These are phyloP conservation scores for Drosophila sordidula DNA, from an alignment of 2,888 invertebrate species.

Conservation along the genomic window DNA sequence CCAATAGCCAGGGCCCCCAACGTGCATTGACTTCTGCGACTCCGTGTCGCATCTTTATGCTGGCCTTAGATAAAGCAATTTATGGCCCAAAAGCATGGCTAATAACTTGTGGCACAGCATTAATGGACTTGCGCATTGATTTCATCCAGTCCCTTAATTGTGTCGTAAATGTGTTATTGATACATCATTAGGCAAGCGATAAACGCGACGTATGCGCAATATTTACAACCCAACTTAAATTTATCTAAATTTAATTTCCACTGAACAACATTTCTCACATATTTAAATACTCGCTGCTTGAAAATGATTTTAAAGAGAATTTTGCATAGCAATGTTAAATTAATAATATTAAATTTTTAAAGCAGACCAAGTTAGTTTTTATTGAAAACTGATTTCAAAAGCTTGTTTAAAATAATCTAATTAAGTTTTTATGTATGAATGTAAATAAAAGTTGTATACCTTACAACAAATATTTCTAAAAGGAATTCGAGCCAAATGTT, in stretches of 20 bases:
- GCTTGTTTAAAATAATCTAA: constrained; percentile 39
- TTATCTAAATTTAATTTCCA: constrained; percentile 10
- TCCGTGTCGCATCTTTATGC: constrained; percentile 8
- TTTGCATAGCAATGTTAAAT: too few relatives aligned
- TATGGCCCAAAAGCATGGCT: constrained; percentile 41
- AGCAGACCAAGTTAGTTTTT: too few relatives aligned
- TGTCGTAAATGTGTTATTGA: constrained; percentile 72
- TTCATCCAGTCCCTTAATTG: constrained; percentile 59
- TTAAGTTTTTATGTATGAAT: constrained; percentile 42
- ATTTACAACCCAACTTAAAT: constrained; percentile 48
- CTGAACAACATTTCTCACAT: background rate
- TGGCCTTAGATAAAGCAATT: constrained; percentile 49
- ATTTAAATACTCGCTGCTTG: background rate
- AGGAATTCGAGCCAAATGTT: too few relatives aligned
- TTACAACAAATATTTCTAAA: too few relatives aligned
- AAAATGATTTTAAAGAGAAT: constrained; percentile 7
- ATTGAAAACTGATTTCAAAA: too few relatives aligned
- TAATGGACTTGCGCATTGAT: constrained; percentile 62
- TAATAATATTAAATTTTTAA: too few relatives aligned
- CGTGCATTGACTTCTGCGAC: constrained; percentile 30
- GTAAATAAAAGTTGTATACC: too few relatives aligned
- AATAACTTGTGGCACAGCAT: constrained; percentile 47
- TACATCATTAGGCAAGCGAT: constrained; percentile 73
- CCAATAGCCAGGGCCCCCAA: constrained; percentile 1
- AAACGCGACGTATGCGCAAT: constrained; percentile 63